Conservation (phyloP, 2,888 invertebrate species). For the Volucella bombylans region DNA sequence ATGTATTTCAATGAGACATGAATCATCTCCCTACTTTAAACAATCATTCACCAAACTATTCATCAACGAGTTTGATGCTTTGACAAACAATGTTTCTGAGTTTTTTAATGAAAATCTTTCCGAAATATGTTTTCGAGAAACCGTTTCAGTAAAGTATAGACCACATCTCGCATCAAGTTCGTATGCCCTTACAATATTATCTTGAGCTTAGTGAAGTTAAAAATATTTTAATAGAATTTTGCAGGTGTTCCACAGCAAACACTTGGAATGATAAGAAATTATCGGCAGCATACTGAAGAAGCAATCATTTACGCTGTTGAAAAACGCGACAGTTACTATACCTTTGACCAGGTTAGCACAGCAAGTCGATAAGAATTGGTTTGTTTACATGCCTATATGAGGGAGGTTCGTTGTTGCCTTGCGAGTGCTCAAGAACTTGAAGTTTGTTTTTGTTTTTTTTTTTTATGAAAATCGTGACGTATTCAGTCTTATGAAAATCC, state of each 20-base stretch:
- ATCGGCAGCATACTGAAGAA: slow-evolving; percentile 18
- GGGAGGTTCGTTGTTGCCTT: slow-evolving; percentile 4
- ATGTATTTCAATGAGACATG: not conserved
- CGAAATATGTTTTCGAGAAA: too few relatives aligned
- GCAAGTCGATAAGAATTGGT: slow-evolving; percentile 10
- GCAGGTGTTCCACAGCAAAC: slow-evolving; percentile 44
- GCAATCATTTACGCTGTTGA: not conserved
- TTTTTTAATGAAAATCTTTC: too few relatives aligned
- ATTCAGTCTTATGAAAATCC: not conserved
- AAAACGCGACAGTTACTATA: slow-evolving; percentile 23
- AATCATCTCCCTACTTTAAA: not conserved
- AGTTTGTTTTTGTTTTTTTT: not conserved
- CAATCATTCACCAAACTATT: not conserved
- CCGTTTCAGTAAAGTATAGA: not conserved
- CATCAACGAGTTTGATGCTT: too few relatives aligned
- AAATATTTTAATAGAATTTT: slow-evolving; percentile 22
- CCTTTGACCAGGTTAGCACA: slow-evolving; percentile 21
- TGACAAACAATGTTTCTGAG: too few relatives aligned
- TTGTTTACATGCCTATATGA: slow-evolving; percentile 9
- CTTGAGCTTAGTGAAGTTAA: not conserved
- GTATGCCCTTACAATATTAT: slow-evolving; percentile 27
- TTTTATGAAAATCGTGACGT: not conserved
- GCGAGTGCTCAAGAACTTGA: slow-evolving; percentile 13
- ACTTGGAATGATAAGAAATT: slow-evolving; percentile 27
- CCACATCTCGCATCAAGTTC: slow-evolving; percentile 36